These are phyloP conservation scores for Triplophysa tibetana DNA, from an alignment of 2,113 vertebrate genomes.

Conservation along the genomic window DNA sequence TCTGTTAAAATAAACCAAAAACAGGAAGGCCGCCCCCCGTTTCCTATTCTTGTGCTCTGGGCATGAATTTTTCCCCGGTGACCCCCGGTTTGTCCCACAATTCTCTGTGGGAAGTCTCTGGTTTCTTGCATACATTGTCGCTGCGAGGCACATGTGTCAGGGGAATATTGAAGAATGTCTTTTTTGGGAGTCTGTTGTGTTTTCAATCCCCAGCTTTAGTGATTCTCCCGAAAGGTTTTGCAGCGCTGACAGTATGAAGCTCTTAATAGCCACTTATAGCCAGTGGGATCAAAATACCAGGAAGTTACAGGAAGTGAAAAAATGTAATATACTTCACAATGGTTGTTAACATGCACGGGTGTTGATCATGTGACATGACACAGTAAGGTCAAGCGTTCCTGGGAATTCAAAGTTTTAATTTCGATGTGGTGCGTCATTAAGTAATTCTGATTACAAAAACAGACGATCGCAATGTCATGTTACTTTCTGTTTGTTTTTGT, in stretches of 20 bases:
- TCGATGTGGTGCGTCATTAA: too few relatives aligned
- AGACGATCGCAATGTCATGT: too few relatives aligned
- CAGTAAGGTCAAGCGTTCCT: not conserved
- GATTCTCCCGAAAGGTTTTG: constrained; percentile 16
- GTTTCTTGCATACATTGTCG: constrained; percentile 38
- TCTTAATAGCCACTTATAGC: constrained; percentile 43
- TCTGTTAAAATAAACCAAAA: constrained; percentile 45
- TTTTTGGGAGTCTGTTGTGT: constrained; percentile 45
- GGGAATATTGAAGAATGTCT: constrained; percentile 52
- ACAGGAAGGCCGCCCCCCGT: constrained; percentile 42
- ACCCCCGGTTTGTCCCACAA: constrained; percentile 49
- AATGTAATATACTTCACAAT: not conserved
- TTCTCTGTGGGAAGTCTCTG: constrained; percentile 53
- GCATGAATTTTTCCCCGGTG: constrained; percentile 45
- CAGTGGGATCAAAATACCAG: constrained; percentile 3
- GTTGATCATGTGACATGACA: constrained; percentile 9
- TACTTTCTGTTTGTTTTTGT: too few relatives aligned
- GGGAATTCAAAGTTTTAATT: not conserved
- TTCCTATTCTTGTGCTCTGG: constrained; percentile 47
- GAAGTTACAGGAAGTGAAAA: not conserved
- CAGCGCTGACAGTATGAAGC: constrained; percentile 17
- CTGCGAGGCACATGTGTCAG: constrained; percentile 45
- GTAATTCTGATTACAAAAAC: too few relatives aligned
- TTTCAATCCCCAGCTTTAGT: constrained; percentile 34
- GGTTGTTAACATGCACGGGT: not conserved